Percentiles rank a stretch among this genome's conserved stretches.
These are phyloP conservation scores for Siniperca chuatsi DNA, from an alignment of 2,113 vertebrate genomes.

Conservation along the genomic window DNA sequence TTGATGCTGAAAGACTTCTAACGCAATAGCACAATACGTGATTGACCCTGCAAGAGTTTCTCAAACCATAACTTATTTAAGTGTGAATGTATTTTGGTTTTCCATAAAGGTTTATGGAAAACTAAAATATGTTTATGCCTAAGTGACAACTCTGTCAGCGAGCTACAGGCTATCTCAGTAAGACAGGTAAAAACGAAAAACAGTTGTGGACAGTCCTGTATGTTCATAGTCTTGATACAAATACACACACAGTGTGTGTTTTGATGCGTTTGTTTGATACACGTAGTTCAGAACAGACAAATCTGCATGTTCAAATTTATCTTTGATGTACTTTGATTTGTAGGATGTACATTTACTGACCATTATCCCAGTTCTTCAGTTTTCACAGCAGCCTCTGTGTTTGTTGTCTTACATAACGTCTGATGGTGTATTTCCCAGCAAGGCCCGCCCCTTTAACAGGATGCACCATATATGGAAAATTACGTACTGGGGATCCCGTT, in stretches of 20 bases:
- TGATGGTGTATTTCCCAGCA: constrained; percentile 79
- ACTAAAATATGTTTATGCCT: too few species aligned
- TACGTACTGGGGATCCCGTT: constrained; percentile 85
- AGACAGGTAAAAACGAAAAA: not conserved
- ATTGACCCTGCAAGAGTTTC: not conserved
- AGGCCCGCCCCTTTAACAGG: constrained; percentile 81
- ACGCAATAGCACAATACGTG: not conserved
- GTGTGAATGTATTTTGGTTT: not conserved
- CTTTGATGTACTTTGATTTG: constrained; percentile 33
- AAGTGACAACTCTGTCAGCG: not conserved
- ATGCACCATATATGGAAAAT: constrained; percentile 87
- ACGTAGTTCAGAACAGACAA: not conserved
- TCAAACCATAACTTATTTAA: not conserved
- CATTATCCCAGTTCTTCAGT: constrained; percentile 54
- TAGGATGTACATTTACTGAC: constrained; percentile 43
- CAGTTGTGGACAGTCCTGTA: not conserved
- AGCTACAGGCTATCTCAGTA: not conserved
- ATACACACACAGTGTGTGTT: not conserved
- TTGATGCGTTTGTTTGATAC: not conserved
- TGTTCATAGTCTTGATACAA: not conserved
- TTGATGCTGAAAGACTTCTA: too few species aligned
- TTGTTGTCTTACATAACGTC: constrained; percentile 81
- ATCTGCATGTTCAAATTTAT: constrained; percentile 29
- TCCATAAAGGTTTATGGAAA: too few species aligned
- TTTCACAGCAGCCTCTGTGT: constrained; percentile 69